Evolutionary conservation across 2,888 invertebrate genomes (phyloP), one percentile per base, ranked within the genome.

Genomic region (Emesis furor): DNA sequence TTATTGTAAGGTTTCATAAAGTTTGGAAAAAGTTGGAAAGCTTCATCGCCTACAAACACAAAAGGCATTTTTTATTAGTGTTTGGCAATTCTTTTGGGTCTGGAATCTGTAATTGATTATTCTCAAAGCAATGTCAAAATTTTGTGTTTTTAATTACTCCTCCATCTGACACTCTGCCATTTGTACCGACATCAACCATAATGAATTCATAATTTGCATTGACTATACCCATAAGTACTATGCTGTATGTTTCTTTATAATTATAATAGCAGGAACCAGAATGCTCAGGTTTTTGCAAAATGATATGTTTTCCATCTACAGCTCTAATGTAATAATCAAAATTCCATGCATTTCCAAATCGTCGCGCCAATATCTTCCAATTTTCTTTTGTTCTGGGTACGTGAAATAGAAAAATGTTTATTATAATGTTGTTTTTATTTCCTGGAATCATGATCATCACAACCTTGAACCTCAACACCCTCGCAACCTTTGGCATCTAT

Each of bases 121-220:
- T 24, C 24, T 24, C 24, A 24, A 24, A 24, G 24, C 24, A 24
- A 24, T 24, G 39, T 42, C 71, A 71, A 39, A 71, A 71, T 10
- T 24, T 71, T 71, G 71, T 76, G 62, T 76, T 76, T 71, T 76
- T 76, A 7, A 76, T 14, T 3, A 37, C 37, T 39, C 72, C 72
- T 55, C 79, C 78, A 73, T 81, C 78, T 76, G 77, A 78, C 55
- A 79, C 72, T 77, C 78, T 37, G 14, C 78, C 80, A 82, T 85
- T 80, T 62, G 82, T 69, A 65, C 80, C 82, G 71, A 82, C 69
- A 80, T 82, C 78, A 78, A 79, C 78, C 55, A 76, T 76, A 24
- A 73, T 68, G 62, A 87, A 84, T 81, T 87, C 39, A 78, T 82
- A 82, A 67, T 84, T 82, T 55, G 83, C 83, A 68, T 83, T 81